Conservation (phyloP, 2,888 invertebrate genomes). For the Cremastobaeus sp. region DNA sequence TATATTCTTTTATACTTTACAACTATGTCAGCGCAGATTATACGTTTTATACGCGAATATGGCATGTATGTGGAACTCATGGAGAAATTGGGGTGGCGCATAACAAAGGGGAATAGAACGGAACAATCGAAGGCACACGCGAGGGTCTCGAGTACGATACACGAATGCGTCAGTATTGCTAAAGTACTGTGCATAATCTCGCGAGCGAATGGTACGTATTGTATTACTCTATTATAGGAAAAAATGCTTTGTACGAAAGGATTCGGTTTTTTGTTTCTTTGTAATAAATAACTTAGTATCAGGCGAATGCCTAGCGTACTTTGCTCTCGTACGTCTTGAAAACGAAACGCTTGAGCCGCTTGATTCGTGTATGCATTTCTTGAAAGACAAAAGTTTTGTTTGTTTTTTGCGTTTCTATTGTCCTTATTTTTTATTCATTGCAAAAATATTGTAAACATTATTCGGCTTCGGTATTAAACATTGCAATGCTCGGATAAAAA, state of each 20-base stretch:
- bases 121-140: constrained; percentile 59
- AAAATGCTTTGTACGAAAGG: constrained; percentile 32
- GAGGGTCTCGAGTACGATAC: constrained; percentile 53
- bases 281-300: constrained; percentile 14
- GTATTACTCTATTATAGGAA: constrained; percentile 38
- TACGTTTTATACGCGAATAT: constrained; percentile 36
- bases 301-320: not conserved
- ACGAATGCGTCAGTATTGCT: constrained; percentile 54
- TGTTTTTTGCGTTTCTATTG: not conserved
- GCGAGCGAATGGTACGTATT: constrained; percentile 49
- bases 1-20: constrained; percentile 50
- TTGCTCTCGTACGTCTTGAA: too few species aligned
- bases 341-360: too few species aligned
- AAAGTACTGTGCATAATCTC: constrained; percentile 51
- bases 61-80: constrained; percentile 54
- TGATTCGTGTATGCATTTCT: too few species aligned
- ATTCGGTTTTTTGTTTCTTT: constrained; percentile 10
- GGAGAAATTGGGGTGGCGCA: constrained; percentile 62
- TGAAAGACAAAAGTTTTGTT: too few species aligned
- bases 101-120: constrained; percentile 60
- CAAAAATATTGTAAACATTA: too few species aligned
- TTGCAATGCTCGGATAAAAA: not conserved
- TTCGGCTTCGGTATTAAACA: too few species aligned
- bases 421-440: not conserved
- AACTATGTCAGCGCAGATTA: constrained; percentile 48